phyloP scores from a whole-genome alignment of 2,113 vertebrate genomes.

The Bettongia penicillata region DNA sequence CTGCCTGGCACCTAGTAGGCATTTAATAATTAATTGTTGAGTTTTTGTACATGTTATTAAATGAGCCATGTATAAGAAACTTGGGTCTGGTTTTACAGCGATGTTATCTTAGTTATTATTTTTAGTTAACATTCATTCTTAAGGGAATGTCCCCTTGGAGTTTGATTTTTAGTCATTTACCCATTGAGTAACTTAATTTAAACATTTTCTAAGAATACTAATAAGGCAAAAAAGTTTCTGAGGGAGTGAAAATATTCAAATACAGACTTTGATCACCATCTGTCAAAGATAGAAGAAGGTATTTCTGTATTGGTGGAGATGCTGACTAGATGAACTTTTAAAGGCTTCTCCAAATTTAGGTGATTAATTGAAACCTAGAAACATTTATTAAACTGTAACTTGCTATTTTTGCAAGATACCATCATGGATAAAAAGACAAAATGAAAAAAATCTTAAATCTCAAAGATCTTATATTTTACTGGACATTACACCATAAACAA shows the following conservation, averaged over 20 bases:
- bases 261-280: neutral
- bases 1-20: neutral
- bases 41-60: neutral
- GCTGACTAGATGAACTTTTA: neutral
- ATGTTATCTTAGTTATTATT: neutral
- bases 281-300: neutral
- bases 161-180: neutral
- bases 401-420: neutral
- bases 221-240: neutral
- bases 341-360: neutral
- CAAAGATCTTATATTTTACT: neutral
- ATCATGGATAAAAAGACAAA: neutral
- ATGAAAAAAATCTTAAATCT: neutral
- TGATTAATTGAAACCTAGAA: neutral
- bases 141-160: neutral
- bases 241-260: neutral
- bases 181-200: neutral
- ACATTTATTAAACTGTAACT: neutral
- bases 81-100: neutral
- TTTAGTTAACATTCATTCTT: neutral
- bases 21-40: conserved; percentile 19
- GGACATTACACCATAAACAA: neutral
- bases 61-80: neutral
- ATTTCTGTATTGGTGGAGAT: neutral
- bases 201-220: neutral